Percentiles rank a stretch among this genome's conserved stretches.
Conservation (phyloP, 2,113 vertebrate genomes). For the Hydrolagus affinis region DNA sequence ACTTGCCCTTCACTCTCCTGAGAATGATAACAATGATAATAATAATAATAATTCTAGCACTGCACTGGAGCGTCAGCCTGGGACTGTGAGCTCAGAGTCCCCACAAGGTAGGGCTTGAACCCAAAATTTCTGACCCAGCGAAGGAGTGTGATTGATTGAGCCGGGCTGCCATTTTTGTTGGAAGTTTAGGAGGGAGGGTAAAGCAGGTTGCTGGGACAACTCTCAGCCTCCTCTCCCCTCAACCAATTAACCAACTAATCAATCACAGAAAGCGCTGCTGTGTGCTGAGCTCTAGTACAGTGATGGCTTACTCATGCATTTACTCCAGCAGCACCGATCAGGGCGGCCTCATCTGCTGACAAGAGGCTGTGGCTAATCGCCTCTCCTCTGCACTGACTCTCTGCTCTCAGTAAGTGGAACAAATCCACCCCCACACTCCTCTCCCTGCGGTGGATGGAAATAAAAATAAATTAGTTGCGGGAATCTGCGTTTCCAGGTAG, state of each 20-base stretch:
- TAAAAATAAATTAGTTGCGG: slow-evolving; percentile 3
- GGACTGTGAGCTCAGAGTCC: too few relatives aligned
- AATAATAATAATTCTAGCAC: too few relatives aligned
- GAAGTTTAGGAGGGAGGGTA: too few relatives aligned
- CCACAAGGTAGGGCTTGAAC: too few relatives aligned
- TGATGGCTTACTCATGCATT: slow-evolving; percentile 2
- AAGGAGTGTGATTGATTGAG: too few relatives aligned
- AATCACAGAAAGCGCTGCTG: not conserved
- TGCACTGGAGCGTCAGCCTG: too few relatives aligned
- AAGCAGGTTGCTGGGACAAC: not conserved
- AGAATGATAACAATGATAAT: too few relatives aligned
- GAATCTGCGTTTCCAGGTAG: not conserved
- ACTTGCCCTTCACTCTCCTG: too few relatives aligned
- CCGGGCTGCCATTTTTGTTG: too few relatives aligned
- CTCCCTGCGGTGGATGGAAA: slow-evolving; percentile 1
- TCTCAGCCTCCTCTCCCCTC: not conserved
- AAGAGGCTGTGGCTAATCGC: not conserved
- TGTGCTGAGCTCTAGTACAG: not conserved
- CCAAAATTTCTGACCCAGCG: too few relatives aligned
- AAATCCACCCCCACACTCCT: not conserved
- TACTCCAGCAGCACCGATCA: slow-evolving; percentile 7
- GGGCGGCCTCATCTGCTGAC: not conserved
- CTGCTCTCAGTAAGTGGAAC: slow-evolving; percentile 9
- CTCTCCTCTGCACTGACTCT: not conserved
- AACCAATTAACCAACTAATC: not conserved